Conservation (phyloP, 2,113 vertebrate species). For the Podilymbus podiceps region DNA sequence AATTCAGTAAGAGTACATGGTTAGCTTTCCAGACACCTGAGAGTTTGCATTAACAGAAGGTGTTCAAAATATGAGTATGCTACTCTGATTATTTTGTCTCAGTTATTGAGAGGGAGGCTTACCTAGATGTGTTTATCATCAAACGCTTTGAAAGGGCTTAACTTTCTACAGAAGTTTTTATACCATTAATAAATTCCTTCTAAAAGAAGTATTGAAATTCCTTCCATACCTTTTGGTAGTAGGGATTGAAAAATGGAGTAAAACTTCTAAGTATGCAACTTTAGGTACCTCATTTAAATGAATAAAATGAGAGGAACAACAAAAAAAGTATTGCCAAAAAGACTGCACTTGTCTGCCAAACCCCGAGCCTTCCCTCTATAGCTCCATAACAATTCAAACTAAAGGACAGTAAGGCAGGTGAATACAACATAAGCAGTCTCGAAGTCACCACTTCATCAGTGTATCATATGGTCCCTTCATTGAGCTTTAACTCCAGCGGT, state of each 20-base stretch:
- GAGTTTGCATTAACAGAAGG: background rate
- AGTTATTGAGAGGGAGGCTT: background rate
- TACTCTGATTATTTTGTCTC: background rate
- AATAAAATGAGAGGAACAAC: background rate
- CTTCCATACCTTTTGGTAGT: background rate
- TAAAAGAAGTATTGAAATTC: background rate
- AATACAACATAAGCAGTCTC: background rate
- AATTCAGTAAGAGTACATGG: background rate
- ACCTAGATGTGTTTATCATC: background rate
- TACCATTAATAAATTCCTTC: background rate
- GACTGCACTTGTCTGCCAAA: background rate
- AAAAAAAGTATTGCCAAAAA: background rate
- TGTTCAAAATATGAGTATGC: background rate
- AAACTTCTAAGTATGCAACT: background rate
- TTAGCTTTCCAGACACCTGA: background rate
- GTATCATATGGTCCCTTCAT: background rate
- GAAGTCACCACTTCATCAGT: background rate
- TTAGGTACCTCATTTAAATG: background rate
- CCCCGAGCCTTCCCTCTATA: background rate
- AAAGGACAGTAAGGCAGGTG: background rate
- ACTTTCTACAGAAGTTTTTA: background rate
- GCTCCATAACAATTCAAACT: background rate
- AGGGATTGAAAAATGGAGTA: background rate
- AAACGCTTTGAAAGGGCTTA: background rate
- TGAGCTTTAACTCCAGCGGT: background rate